Evolutionary conservation across 2,797 vertebrate genomes (phyloP), one percentile per base, ranked within the genome.

Genomic region (Kryptopterus vitreolus): DNA sequence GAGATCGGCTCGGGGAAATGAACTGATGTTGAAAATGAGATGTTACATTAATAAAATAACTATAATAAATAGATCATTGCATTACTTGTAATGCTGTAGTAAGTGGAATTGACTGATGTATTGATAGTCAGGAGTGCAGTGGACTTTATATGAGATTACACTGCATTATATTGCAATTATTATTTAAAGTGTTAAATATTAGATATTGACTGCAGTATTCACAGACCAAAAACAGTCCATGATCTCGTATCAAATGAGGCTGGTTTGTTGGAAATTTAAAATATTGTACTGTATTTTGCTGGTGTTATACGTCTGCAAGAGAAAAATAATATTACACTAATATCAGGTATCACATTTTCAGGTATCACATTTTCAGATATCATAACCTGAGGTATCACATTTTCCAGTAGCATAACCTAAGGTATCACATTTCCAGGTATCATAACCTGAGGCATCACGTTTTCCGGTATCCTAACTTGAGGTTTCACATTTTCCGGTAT

Each of bases 141-240:
- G 62, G 50, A 43, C 43, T 13, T n/a, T n/a, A 15, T 80, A 77
- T 74, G 80, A 52, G 58, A 81, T 77, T 82, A 43, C 73, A 24
- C 59, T 73, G 46, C 35, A 68, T 68, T 73, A 69, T 53, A 78
- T 70, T 77, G 65, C 22, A 57, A 57, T 26, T 48, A 80, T 81
- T 79, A 79, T 77, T 77, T 74, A 81, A 81, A 72, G 18, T 3
- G 71, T 63, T 65, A n/a, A n/a, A 66, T 66, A 20, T 11, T 11
- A 43, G 11, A 22, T n/a, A 43, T 15, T 66, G 35, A 20, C 35
- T n/a, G 63, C 20, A 66, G 38, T 66, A 1, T n/a, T 35, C 63
- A 43, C 35, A 43, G 35, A 43, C 62, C 18, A 38, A 65, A 61
- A 38, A 8, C 33, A 35, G 20, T 66, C 20, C n/a, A 43, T 66